Percentiles rank a stretch among this genome's conserved stretches.
Evolutionary conservation across 1,140 invertebrate species (phyloP).

Genomic region (Drosophila repleta): DNA sequence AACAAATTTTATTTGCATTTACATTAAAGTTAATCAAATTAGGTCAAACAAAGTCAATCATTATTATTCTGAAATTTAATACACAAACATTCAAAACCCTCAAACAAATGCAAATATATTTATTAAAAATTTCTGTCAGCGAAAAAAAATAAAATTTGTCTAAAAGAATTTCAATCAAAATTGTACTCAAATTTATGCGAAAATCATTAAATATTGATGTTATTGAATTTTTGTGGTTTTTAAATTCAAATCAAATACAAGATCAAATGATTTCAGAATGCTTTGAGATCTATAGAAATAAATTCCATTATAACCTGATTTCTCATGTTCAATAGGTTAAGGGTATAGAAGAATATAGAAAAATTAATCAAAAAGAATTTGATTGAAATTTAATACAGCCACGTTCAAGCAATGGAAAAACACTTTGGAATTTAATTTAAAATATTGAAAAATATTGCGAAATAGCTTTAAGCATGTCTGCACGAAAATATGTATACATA

Average conservation of each 20-base stretch:
- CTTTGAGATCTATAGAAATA: background rate
- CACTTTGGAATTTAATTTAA: background rate
- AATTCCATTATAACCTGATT: too few relatives aligned
- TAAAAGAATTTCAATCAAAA: background rate
- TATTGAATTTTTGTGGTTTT: too few relatives aligned
- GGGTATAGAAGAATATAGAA: background rate
- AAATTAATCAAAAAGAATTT: background rate
- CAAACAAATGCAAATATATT: constrained; percentile 6
- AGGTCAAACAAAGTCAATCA: too few relatives aligned
- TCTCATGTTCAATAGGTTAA: too few relatives aligned
- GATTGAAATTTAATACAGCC: background rate
- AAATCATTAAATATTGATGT: background rate
- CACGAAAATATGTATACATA: background rate
- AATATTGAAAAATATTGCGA: background rate
- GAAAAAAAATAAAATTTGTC: too few relatives aligned
- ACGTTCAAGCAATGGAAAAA: background rate
- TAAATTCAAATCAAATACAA: too few relatives aligned
- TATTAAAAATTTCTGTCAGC: too few relatives aligned
- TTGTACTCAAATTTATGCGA: too few relatives aligned
- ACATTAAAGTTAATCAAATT: too few relatives aligned
- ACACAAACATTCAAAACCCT: background rate
- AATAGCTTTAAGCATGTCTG: background rate
- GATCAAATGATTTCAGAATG: background rate
- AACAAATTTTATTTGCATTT: too few relatives aligned
- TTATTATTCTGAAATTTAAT: background rate